phyloP scores from a whole-genome alignment of 2,797 vertebrate genomes.

The Sebastes alutus region DNA sequence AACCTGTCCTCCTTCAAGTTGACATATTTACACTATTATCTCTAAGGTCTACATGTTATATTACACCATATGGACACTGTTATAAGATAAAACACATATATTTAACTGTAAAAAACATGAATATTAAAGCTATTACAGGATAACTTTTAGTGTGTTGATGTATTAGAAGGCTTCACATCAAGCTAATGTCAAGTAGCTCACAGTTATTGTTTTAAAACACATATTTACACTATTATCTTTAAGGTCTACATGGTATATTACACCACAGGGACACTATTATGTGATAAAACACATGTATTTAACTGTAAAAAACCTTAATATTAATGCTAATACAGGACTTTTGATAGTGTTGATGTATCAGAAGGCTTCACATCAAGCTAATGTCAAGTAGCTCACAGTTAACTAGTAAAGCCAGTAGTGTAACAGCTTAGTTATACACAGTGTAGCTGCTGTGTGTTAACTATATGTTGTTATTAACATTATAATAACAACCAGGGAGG shows the following conservation, averaged over 20 bases:
- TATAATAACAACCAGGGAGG: background rate
- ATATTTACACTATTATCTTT: slow-evolving; percentile 5
- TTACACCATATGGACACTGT: no score
- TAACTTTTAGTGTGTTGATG: no score
- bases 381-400: slow-evolving; percentile 47
- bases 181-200: no score
- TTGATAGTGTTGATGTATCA: slow-evolving; percentile 30
- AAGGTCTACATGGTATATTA: background rate
- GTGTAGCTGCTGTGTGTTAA: background rate
- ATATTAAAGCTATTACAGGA: no score
- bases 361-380: slow-evolving; percentile 45
- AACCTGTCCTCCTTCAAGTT: slow-evolving; percentile 58
- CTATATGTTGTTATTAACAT: background rate
- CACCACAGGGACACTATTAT: background rate
- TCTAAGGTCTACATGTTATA: no score
- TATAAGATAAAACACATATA: accelerated
- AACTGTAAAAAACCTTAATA: background rate
- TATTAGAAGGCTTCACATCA: no score
- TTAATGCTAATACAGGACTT: slow-evolving; percentile 27
- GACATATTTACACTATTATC: slow-evolving; percentile 53
- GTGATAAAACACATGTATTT: background rate
- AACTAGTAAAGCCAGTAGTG: slow-evolving; percentile 15
- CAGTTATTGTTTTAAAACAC: slow-evolving; percentile 67
- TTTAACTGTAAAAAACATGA: no score
- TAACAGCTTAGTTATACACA: slow-evolving; percentile 4